phyloP scores from a whole-genome alignment of 2,113 vertebrate genomes.

The Hydrochoerus hydrochaeris region DNA sequence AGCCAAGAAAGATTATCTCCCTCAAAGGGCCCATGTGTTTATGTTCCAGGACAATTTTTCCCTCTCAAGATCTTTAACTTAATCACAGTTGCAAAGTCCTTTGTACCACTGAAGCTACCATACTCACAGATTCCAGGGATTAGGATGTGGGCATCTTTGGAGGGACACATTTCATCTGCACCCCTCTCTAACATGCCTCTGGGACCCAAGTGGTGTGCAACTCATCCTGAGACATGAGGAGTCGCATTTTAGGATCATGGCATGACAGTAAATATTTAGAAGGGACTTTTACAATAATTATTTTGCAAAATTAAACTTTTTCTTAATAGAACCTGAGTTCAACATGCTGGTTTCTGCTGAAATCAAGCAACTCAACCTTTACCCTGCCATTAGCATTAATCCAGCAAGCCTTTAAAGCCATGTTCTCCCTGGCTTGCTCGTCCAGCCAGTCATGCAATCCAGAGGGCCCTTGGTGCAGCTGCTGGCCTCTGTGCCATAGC shows the following conservation, averaged over 20 bases:
- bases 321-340: not conserved
- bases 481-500: not conserved
- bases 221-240: not conserved
- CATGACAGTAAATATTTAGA: not conserved
- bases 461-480: slow-evolving; percentile 62
- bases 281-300: not conserved
- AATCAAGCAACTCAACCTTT: slow-evolving; percentile 50
- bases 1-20: not conserved
- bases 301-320: slow-evolving; percentile 13
- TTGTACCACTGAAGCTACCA: not conserved
- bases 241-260: not conserved
- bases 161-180: not conserved
- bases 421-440: slow-evolving; percentile 7
- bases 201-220: no score
- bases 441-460: slow-evolving; percentile 33
- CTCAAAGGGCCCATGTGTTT: not conserved
- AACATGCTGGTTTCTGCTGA: slow-evolving; percentile 26
- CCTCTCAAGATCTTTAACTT: not conserved
- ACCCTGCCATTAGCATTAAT: slow-evolving; percentile 40
- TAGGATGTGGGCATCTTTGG: not conserved
- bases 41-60: not conserved
- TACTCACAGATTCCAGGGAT: not conserved
- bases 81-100: not conserved
- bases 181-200: not conserved
- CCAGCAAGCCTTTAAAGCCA: slow-evolving; percentile 34